Evolutionary conservation across 2,797 vertebrate genomes (phyloP).

Genomic region (Chelonia mydas): DNA sequence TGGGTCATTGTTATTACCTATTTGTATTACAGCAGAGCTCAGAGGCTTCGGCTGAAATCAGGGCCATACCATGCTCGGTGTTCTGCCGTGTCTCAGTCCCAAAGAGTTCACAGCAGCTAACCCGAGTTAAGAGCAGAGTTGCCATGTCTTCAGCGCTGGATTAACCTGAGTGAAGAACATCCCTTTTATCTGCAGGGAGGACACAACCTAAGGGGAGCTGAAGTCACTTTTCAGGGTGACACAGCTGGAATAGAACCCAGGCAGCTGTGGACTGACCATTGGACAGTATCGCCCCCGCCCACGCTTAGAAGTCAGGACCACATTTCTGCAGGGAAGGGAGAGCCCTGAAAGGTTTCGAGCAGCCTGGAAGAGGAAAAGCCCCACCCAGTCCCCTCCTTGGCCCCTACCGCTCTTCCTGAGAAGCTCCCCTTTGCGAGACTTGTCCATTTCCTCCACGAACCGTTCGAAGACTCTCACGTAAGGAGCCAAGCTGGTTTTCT

Average conservation of each 20-base stretch:
- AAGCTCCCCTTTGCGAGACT: slow-evolving; percentile 86
- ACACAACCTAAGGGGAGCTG: background rate
- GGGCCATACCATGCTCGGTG: no score
- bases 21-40: no score
- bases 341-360: no score
- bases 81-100: no score
- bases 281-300: background rate
- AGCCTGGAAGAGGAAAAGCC: background rate
- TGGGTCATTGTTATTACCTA: no score
- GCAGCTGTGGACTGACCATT: background rate
- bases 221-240: background rate
- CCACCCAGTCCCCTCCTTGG: fast-evolving
- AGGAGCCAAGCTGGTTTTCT: slow-evolving; percentile 91
- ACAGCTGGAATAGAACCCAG: background rate
- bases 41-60: no score
- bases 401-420: slow-evolving; percentile 88
- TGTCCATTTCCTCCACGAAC: slow-evolving; percentile 90
- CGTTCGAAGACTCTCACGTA: slow-evolving; percentile 91
- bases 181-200: background rate
- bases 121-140: no score
- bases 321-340: background rate
- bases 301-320: background rate
- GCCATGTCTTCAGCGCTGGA: no score
- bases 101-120: no score
- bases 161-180: no score